Evolutionary conservation across 2,113 vertebrate genomes (phyloP).

Genomic region (Gadus macrocephalus): DNA sequence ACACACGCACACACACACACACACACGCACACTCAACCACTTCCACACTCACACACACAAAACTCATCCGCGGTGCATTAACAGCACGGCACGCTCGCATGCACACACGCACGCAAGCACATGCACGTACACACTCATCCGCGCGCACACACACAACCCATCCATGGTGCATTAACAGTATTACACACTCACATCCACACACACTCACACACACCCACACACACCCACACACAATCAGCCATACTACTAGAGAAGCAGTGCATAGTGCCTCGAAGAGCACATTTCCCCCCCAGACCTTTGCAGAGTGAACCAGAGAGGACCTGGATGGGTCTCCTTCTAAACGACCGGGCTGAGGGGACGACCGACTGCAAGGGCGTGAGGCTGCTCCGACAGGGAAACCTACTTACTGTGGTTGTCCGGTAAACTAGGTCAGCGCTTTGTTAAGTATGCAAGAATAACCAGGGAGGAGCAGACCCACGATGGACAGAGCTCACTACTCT

Average conservation of each 20-base stretch:
- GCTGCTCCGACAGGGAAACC: constrained; percentile 66
- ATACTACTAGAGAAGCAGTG: constrained; percentile 37
- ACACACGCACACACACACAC: too few relatives aligned
- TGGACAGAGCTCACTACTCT: too few relatives aligned
- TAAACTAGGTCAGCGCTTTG: constrained; percentile 74
- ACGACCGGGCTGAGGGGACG: constrained; percentile 32
- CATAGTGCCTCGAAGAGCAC: constrained; percentile 39
- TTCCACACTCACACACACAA: background rate
- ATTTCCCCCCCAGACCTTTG: constrained; percentile 21
- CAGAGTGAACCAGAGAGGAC: constrained; percentile 33
- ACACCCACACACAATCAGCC: constrained; percentile 27
- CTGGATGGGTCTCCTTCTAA: constrained; percentile 38
- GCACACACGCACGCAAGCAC: background rate
- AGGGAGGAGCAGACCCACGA: constrained; percentile 28
- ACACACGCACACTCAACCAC: background rate
- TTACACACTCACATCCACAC: background rate
- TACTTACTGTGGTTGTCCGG: constrained; percentile 69
- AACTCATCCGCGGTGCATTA: background rate
- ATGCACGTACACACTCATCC: constrained; percentile 1
- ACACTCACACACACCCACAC: constrained; percentile 2
- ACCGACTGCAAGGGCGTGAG: constrained; percentile 24
- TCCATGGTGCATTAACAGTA: too few relatives aligned
- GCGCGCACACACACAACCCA: too few relatives aligned
- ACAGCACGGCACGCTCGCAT: background rate
- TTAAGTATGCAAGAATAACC: constrained; percentile 74